Evolutionary conservation across 2,888 invertebrate species (phyloP), one percentile per base, ranked within the genome.

Genomic region (Gerosis bhagava): DNA sequence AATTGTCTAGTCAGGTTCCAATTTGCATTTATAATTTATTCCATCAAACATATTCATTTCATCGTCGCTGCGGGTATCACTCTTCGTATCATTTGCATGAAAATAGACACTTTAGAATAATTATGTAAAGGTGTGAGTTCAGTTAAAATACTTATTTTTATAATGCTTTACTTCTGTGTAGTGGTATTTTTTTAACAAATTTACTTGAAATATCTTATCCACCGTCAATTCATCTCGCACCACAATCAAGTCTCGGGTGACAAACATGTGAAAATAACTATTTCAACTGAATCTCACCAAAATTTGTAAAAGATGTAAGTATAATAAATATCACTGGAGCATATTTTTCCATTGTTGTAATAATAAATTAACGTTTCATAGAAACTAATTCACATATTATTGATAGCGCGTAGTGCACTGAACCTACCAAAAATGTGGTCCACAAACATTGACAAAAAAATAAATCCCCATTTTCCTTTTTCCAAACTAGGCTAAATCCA

Each of bases 11-110:
- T 86, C 83, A 72, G 83, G 73, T 71, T 70, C 54, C 50, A 70
- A 69, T 56, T 60, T 80, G 87, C 87, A 87, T 87, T 87, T 87
- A 87, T 87, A 83, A 86, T 78, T 87, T 83, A 83, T 81, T 76
- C 57, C 45, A 54, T 58, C 13, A 13, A 51, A 37, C 47, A 45
- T 43, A 34, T 24, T 54, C 54, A 47, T 42, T 28, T 16, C 49
- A 40, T 34, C 26, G 48, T 40, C 8, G n/a, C 13, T 17, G 13
- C 13, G n/a, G 15, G 12, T 3, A 3, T 10, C 25, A 32, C 22
- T 24, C 51, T 67, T 73, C 69, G 77, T 82, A 83, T 81, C 87
- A 80, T 83, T 87, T 82, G 86, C 78, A 73, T 73, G 67, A 77
- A 74, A 21, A 53, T 68, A 74, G 69, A 67, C 65, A 63, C 62